phyloP scores from a whole-genome alignment of 1,140 invertebrate species.

The Leptestheria dahalacensis region DNA sequence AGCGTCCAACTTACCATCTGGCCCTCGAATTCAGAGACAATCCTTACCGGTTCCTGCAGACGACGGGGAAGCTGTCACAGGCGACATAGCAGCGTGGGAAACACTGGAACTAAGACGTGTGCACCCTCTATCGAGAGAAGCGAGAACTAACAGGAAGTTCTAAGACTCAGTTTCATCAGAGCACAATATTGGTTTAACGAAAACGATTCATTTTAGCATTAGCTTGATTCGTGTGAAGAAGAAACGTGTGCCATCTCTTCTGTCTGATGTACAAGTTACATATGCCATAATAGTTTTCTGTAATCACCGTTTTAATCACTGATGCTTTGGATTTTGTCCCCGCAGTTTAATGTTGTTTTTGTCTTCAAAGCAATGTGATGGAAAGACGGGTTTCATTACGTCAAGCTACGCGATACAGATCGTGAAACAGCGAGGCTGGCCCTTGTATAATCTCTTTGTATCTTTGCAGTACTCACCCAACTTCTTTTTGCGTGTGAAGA shows the following conservation, averaged over 20 bases:
- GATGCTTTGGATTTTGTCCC: too few relatives aligned
- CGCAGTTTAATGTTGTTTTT: too few relatives aligned
- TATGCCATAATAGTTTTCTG: too few relatives aligned
- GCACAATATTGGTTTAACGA: too few relatives aligned
- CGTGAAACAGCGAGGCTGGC: constrained; percentile 6
- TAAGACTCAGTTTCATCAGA: too few relatives aligned
- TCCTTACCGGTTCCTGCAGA: not conserved
- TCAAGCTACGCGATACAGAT: too few relatives aligned
- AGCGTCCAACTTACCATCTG: not conserved
- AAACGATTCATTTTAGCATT: too few relatives aligned
- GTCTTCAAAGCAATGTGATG: not conserved
- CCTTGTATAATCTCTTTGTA: constrained; percentile 2
- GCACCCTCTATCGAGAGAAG: not conserved
- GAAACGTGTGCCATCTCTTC: too few relatives aligned
- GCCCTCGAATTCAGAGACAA: not conserved
- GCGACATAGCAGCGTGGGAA: not conserved
- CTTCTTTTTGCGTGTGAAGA: not conserved
- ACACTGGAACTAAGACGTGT: not conserved
- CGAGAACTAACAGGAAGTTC: not conserved
- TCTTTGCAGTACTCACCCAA: too few relatives aligned
- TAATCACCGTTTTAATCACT: too few relatives aligned
- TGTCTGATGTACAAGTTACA: too few relatives aligned
- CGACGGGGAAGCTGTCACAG: not conserved
- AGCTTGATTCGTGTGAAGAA: too few relatives aligned
- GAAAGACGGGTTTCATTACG: not conserved